These are phyloP conservation scores for Nephrotoma guestfalica DNA, from an alignment of 2,888 invertebrate genomes.

Conservation along the genomic window DNA sequence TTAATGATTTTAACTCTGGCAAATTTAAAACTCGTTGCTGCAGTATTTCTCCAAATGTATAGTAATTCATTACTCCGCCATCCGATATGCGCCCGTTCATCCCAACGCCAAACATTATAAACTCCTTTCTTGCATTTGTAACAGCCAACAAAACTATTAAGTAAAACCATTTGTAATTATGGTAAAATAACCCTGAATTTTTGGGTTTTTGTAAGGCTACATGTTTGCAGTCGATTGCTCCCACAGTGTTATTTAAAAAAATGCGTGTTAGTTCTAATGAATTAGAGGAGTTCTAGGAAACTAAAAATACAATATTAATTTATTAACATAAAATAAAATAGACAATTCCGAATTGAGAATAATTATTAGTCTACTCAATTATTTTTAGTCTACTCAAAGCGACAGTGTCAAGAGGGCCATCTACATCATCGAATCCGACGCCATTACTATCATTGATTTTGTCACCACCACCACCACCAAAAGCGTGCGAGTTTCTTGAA, in stretches of 20 bases:
- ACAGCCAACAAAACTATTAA: conserved; percentile 11
- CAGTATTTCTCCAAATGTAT: not conserved
- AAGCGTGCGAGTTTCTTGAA: too few species aligned
- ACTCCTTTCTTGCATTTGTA: conserved; percentile 10
- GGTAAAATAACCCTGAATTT: conserved; percentile 8
- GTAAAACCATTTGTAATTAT: conserved; percentile 10
- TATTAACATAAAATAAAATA: too few species aligned
- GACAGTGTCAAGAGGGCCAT: too few species aligned
- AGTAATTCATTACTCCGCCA: conserved; percentile 8
- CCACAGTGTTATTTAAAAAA: conserved; percentile 4
- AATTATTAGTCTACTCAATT: too few species aligned
- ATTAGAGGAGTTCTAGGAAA: not conserved
- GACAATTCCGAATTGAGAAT: too few species aligned
- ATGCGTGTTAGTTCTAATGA: not conserved
- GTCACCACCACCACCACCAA: too few species aligned
- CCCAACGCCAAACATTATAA: conserved; percentile 7
- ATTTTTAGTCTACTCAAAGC: too few species aligned
- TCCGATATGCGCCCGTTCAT: conserved; percentile 11
- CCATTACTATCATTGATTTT: too few species aligned
- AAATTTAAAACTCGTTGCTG: not conserved
- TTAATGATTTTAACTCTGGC: not conserved
- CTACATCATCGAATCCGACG: too few species aligned
- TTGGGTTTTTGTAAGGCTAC: conserved; percentile 8
- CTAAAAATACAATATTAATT: not conserved
- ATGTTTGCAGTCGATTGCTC: conserved; percentile 9